Conservation (phyloP, 2,113 vertebrate species). For the Archilochus colubris region DNA sequence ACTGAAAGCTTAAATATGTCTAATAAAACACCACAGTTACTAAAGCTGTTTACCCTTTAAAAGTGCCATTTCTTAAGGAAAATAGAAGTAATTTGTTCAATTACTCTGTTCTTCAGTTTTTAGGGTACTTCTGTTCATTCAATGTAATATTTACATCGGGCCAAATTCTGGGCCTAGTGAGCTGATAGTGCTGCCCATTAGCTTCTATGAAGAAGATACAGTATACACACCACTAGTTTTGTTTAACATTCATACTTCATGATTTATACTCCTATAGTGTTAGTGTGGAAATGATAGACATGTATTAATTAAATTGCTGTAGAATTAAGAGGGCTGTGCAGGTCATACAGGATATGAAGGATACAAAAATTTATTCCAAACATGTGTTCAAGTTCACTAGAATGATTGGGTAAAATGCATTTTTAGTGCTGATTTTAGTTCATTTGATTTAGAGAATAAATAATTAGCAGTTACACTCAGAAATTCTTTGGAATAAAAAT, state of each 20-base stretch:
- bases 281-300: fast-evolving
- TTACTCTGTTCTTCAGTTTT: background rate
- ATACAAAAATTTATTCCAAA: background rate
- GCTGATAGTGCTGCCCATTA: background rate
- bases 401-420: background rate
- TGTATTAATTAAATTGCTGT: background rate
- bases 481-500: background rate
- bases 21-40: background rate
- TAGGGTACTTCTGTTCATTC: background rate
- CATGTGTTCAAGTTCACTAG: background rate
- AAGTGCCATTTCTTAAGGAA: background rate
- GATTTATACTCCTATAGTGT: background rate
- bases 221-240: background rate
- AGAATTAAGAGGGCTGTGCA: background rate
- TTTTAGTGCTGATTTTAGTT: background rate
- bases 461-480: background rate
- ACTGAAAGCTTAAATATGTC: background rate
- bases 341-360: background rate
- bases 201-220: background rate
- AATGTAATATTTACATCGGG: background rate
- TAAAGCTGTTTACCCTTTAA: background rate
- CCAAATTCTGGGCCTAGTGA: background rate
- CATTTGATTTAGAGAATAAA: background rate
- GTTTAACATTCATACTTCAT: background rate
- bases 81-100: background rate